Conservation (phyloP, 2,888 invertebrate species). For the Drosophila leonis region DNA sequence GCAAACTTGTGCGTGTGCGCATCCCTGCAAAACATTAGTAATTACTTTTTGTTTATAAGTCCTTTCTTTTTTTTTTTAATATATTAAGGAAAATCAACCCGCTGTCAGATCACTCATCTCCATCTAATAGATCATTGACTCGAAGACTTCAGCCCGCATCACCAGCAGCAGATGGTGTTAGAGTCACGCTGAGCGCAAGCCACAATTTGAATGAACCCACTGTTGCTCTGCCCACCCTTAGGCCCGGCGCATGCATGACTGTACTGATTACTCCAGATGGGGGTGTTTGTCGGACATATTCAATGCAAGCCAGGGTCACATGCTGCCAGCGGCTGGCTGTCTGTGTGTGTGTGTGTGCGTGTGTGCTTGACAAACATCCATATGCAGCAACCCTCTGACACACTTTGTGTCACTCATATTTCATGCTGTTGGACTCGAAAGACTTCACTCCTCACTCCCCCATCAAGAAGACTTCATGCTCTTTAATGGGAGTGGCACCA, state of each 20-base stretch:
- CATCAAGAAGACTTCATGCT: not conserved
- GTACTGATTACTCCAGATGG: constrained; percentile 31
- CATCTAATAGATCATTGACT: constrained; percentile 21
- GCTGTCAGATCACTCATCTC: constrained; percentile 43
- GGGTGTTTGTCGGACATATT: constrained; percentile 28
- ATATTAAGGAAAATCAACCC: constrained; percentile 7
- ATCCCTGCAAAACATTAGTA: constrained; percentile 26
- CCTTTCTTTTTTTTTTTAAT: not conserved
- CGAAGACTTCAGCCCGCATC: constrained; percentile 37
- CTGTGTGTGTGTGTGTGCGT: not conserved
- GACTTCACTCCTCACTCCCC: constrained; percentile 3
- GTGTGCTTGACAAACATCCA: constrained; percentile 28
- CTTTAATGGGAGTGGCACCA: constrained; percentile 39
- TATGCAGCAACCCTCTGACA: constrained; percentile 47
- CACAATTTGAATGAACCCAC: constrained; percentile 47
- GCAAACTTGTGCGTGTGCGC: constrained; percentile 33
- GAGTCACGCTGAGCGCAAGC: constrained; percentile 46
- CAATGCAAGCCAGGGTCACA: constrained; percentile 54
- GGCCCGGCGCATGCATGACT: constrained; percentile 39
- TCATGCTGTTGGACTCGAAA: constrained; percentile 45
- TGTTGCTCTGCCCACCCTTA: constrained; percentile 42
- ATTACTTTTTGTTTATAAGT: constrained; percentile 17
- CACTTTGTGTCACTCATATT: constrained; percentile 37
- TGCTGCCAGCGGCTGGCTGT: constrained; percentile 13
- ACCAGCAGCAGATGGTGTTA: constrained; percentile 40